phyloP scores from a whole-genome alignment of 2,888 invertebrate species.

The Meliscaeva auricollis region DNA sequence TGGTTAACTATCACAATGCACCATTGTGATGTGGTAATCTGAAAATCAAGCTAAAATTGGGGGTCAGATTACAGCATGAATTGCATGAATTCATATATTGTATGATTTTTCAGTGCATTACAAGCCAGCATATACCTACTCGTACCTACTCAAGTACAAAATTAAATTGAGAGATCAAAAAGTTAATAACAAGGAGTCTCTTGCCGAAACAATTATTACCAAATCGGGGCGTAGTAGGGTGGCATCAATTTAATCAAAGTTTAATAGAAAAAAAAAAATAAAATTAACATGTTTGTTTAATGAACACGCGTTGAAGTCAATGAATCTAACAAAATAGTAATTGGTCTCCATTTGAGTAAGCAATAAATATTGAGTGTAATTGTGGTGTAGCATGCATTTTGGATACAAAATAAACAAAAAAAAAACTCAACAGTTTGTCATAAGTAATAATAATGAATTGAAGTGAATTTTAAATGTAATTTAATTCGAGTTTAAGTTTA shows the following conservation, averaged over 20 bases:
- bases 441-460: neutral
- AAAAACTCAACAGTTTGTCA: neutral
- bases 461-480: neutral
- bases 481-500: neutral
- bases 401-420: neutral
- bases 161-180: slow-evolving; percentile 61
- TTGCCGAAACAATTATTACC: slow-evolving; percentile 20
- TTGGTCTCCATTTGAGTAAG: slow-evolving; percentile 35
- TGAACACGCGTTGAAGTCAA: slow-evolving; percentile 48
- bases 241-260: slow-evolving; percentile 31
- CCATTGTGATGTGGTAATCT: slow-evolving; percentile 31
- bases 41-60: slow-evolving; percentile 34
- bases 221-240: neutral
- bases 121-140: neutral
- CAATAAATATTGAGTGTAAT: slow-evolving; percentile 43
- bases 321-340: slow-evolving; percentile 51
- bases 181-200: slow-evolving; percentile 50
- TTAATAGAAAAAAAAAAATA: slow-evolving; percentile 31
- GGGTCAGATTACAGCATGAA: slow-evolving; percentile 59
- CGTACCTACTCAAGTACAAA: slow-evolving; percentile 4
- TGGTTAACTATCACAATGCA: slow-evolving; percentile 14
- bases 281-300: slow-evolving; percentile 63
- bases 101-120: slow-evolving; percentile 24
- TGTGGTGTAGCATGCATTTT: neutral
- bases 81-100: slow-evolving; percentile 31